Evolutionary conservation across 2,888 invertebrate genomes (phyloP).

Genomic region (Cybosia mesomella): DNA sequence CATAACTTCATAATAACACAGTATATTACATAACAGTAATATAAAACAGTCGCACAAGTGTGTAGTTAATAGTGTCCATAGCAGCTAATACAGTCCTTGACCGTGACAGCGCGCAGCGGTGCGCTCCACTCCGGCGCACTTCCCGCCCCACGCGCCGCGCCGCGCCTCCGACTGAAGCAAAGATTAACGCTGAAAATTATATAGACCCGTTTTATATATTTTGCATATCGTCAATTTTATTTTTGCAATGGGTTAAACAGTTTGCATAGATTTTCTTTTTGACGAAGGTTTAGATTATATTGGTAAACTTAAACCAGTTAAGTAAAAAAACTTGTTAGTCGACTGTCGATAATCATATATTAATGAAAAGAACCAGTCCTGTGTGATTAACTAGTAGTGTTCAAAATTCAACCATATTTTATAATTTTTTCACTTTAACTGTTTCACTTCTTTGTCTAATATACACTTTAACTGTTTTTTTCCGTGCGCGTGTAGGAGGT

Average conservation of each 20-base stretch:
- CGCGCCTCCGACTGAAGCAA: slow-evolving; percentile 40
- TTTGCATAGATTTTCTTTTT: too few relatives aligned
- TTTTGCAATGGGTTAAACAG: too few relatives aligned
- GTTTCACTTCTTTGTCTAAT: neutral
- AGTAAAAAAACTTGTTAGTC: too few relatives aligned
- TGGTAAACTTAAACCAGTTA: too few relatives aligned
- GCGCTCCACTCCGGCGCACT: slow-evolving; percentile 69
- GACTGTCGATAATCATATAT: too few relatives aligned
- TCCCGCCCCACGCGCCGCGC: slow-evolving; percentile 49
- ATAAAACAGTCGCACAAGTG: slow-evolving; percentile 55
- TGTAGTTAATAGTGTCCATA: slow-evolving; percentile 63
- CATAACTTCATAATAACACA: slow-evolving; percentile 28
- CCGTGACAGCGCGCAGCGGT: slow-evolving; percentile 76
- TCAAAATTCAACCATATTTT: neutral
- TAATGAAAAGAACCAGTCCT: too few relatives aligned
- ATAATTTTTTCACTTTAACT: too few relatives aligned
- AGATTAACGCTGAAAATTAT: slow-evolving; percentile 36
- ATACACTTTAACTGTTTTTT: neutral
- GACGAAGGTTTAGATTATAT: too few relatives aligned
- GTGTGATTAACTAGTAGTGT: too few relatives aligned
- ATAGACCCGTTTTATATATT: neutral
- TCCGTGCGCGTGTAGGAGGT: neutral
- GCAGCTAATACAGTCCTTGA: slow-evolving; percentile 77
- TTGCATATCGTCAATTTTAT: neutral
- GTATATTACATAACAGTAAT: slow-evolving; percentile 57